Evolutionary conservation across 2,113 vertebrate species (phyloP).

Genomic region (Mustela lutreola): DNA sequence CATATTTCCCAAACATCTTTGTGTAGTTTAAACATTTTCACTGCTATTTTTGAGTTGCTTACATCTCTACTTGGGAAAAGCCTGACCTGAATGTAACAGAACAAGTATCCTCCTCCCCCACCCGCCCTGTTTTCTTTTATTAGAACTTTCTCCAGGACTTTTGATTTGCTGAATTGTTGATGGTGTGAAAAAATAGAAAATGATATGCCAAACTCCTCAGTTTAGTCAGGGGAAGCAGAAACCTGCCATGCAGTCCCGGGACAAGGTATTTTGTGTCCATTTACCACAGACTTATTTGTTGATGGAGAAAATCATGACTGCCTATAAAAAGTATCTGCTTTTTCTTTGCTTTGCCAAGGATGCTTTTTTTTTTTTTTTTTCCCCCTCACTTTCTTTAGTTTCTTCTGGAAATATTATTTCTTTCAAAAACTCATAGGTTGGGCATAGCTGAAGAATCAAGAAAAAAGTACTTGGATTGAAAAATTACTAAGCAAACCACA

Average conservation of each 20-base stretch:
- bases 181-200: neutral
- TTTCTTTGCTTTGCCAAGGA: neutral
- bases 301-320: neutral
- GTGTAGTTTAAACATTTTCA: conserved; percentile 40
- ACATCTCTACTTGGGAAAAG: conserved; percentile 45
- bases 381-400: neutral
- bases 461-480: neutral
- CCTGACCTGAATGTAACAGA: conserved; percentile 49
- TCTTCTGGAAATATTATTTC: conserved; percentile 24
- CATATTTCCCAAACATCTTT: conserved; percentile 54
- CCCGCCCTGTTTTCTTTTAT: neutral
- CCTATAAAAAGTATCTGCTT: neutral
- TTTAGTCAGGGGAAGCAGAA: conserved; percentile 32
- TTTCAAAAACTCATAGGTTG: neutral
- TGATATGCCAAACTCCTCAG: neutral
- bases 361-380: neutral
- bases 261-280: neutral
- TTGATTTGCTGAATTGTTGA: conserved; percentile 33
- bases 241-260: neutral
- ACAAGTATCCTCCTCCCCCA: accelerated
- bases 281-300: neutral
- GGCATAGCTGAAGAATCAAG: neutral
- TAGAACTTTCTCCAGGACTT: conserved; percentile 23
- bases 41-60: conserved; percentile 46
- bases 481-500: conserved; percentile 20